Conservation (phyloP, 2,797 vertebrate genomes). For the Meriones psammophilus region DNA sequence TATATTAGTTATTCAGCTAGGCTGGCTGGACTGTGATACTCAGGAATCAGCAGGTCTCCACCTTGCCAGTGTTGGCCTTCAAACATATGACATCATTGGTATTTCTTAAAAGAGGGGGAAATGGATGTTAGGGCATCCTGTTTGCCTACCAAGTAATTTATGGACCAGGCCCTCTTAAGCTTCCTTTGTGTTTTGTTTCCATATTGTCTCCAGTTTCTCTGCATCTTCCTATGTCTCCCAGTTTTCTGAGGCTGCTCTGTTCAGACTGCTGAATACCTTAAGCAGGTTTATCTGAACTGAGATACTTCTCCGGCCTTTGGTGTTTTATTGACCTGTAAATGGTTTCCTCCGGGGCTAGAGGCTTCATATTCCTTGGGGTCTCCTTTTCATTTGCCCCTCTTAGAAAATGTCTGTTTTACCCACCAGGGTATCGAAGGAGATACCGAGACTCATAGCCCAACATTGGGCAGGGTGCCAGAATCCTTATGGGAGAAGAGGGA, state of each 20-base stretch:
- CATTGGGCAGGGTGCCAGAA: no score
- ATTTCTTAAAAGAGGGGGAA: not conserved
- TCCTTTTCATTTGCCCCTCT: not conserved
- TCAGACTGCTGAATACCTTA: not conserved
- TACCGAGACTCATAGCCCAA: no score
- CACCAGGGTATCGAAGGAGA: no score
- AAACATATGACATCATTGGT: not conserved
- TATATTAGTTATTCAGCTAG: not conserved
- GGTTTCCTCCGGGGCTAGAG: not conserved
- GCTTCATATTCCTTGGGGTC: constrained; percentile 8
- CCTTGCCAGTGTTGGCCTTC: not conserved
- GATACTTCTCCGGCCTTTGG: not conserved
- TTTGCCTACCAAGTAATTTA: not conserved
- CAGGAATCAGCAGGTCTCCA: not conserved
- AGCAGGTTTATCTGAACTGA: accelerated
- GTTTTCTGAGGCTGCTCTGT: not conserved
- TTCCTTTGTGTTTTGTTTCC: not conserved
- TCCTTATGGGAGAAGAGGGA: no score
- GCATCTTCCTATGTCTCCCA: not conserved
- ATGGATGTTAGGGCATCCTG: not conserved
- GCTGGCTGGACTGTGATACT: not conserved
- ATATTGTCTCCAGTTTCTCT: not conserved
- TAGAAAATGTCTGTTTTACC: constrained; percentile 26
- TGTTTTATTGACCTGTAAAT: constrained; percentile 54
- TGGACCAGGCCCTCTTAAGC: not conserved